phyloP scores from a whole-genome alignment of 2,888 invertebrate species.

The Dermolepida albohirtum region DNA sequence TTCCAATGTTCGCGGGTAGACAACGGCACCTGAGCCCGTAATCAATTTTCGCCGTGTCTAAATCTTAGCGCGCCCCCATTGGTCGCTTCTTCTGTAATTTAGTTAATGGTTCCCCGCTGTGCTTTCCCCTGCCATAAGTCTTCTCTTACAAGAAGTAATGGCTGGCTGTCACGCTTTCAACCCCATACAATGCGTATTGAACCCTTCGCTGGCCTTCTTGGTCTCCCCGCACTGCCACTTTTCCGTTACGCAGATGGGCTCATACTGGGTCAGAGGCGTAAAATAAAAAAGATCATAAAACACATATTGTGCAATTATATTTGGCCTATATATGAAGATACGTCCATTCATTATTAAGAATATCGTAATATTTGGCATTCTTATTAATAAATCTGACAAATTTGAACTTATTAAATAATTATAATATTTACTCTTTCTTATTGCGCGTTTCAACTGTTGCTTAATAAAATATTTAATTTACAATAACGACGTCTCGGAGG shows the following conservation, averaged over 20 bases:
- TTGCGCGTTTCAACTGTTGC: too few species aligned
- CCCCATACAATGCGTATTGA: constrained; percentile 58
- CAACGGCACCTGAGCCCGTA: constrained; percentile 62
- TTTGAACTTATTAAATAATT: too few species aligned
- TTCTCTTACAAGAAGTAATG: constrained; percentile 66
- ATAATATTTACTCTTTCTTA: too few species aligned
- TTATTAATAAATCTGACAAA: too few species aligned
- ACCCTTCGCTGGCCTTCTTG: constrained; percentile 45
- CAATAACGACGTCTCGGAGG: too few species aligned
- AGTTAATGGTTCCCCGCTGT: constrained; percentile 66
- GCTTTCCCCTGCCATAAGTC: constrained; percentile 63
- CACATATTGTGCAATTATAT: constrained; percentile 14
- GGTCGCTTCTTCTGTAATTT: constrained; percentile 65
- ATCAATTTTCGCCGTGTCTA: constrained; percentile 63
- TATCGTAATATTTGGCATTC: neutral
- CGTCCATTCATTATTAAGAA: too few species aligned
- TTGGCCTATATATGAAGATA: constrained; percentile 30
- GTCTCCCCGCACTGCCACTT: constrained; percentile 12
- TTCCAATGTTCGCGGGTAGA: constrained; percentile 52
- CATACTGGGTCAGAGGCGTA: constrained; percentile 30
- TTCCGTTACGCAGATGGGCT: constrained; percentile 31
- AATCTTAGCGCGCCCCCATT: constrained; percentile 63
- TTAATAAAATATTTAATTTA: too few species aligned
- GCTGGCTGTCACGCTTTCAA: constrained; percentile 65
- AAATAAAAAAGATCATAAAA: constrained; percentile 8